phyloP scores from a whole-genome alignment of 2,797 vertebrate species.

The Carapus acus region DNA sequence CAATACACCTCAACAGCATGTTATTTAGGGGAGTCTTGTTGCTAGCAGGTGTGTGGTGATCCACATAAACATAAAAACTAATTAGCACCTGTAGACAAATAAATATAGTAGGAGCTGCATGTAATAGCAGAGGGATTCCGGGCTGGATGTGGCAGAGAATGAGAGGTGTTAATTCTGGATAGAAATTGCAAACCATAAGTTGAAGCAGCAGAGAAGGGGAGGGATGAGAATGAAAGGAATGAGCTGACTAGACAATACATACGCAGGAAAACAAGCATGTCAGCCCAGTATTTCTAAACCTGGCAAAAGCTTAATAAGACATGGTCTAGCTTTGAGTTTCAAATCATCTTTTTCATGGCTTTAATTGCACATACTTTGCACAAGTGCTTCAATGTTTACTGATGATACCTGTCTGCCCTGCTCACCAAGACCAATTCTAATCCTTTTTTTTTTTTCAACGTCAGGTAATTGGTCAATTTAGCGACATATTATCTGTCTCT shows the following conservation, averaged over 20 bases:
- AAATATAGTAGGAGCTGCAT: no score
- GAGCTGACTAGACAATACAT: constrained; percentile 34
- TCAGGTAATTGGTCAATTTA: neutral
- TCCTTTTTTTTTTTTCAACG: no score
- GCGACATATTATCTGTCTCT: neutral
- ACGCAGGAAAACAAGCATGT: constrained; percentile 47
- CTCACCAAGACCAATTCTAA: no score
- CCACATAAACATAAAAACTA: no score
- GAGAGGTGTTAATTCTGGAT: constrained; percentile 25
- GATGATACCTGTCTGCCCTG: no score
- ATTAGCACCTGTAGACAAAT: no score
- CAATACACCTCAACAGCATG: no score
- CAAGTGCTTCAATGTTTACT: no score
- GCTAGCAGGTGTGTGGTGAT: no score
- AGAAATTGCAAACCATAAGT: constrained; percentile 31
- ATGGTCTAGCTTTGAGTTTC: constrained; percentile 36
- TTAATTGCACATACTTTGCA: no score
- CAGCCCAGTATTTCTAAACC: constrained; percentile 32
- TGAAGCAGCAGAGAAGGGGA: constrained; percentile 38
- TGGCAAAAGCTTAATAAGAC: constrained; percentile 35
- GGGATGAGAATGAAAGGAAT: constrained; percentile 26
- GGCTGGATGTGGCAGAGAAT: constrained; percentile 42
- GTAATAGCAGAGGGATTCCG: constrained; percentile 23
- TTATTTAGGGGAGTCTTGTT: no score
- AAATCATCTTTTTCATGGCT: constrained; percentile 10